These are phyloP conservation scores for western clawed frog (Xenopus tropicalis) DNA, from an alignment of 2,113 vertebrate species.

Conservation along the genomic window DNA sequence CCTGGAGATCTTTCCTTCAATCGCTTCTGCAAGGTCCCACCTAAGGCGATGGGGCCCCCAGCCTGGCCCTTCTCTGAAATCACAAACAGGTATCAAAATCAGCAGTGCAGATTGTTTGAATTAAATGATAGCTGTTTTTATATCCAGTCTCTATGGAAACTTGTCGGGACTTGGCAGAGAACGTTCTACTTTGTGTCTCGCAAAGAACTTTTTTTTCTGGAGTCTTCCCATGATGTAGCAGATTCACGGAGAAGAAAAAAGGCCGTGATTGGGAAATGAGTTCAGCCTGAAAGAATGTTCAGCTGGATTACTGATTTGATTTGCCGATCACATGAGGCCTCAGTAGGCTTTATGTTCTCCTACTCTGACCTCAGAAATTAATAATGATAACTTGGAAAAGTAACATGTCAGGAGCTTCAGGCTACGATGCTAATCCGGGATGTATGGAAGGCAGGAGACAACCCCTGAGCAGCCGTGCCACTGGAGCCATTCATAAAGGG, in stretches of 20 bases:
- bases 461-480: slow-evolving; percentile 41
- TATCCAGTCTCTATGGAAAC: slow-evolving; percentile 12
- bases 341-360: slow-evolving; percentile 50
- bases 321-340: slow-evolving; percentile 66
- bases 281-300: slow-evolving; percentile 75
- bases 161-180: slow-evolving; percentile 55
- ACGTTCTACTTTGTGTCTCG: slow-evolving; percentile 45
- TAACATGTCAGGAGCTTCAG: slow-evolving; percentile 48
- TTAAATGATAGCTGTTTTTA: slow-evolving; percentile 32
- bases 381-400: slow-evolving; percentile 45
- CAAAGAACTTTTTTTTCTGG: slow-evolving; percentile 48
- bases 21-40: too few relatives aligned
- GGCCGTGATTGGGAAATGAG: slow-evolving; percentile 68
- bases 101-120: slow-evolving; percentile 26
- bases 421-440: slow-evolving; percentile 52
- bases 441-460: slow-evolving; percentile 51
- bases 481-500: slow-evolving; percentile 55
- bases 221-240: slow-evolving; percentile 60
- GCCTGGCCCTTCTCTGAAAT: too few relatives aligned
- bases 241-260: slow-evolving; percentile 45
- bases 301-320: slow-evolving; percentile 75
- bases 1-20: too few relatives aligned
- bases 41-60: too few relatives aligned
- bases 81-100: too few relatives aligned
- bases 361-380: slow-evolving; percentile 62